These are phyloP conservation scores for Synergus gifuensis DNA, from an alignment of 2,888 invertebrate genomes.

Conservation along the genomic window DNA sequence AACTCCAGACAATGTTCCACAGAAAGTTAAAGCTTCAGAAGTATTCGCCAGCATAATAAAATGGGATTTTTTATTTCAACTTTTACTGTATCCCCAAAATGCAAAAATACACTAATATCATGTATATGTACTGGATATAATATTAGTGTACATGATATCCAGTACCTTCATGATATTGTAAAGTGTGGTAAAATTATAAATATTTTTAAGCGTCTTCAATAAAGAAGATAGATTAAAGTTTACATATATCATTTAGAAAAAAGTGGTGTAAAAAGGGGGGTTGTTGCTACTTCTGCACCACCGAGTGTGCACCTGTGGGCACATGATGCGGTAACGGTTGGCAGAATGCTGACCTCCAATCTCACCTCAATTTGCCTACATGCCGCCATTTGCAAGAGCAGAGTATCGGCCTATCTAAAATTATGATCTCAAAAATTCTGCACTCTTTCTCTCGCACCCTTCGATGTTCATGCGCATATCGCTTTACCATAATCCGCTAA, in stretches of 20 bases:
- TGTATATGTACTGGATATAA: too few relatives aligned
- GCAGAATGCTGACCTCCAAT: conserved; percentile 76
- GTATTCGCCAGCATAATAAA: neutral
- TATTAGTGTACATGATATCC: too few relatives aligned
- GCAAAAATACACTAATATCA: too few relatives aligned
- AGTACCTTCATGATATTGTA: too few relatives aligned
- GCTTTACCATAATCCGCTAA: conserved; percentile 69
- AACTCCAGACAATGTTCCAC: neutral
- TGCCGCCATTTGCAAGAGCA: conserved; percentile 71
- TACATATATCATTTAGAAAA: too few relatives aligned
- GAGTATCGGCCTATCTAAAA: conserved; percentile 74
- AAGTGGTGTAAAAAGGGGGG: neutral
- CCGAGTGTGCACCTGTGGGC: conserved; percentile 63
- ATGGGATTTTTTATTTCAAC: too few relatives aligned
- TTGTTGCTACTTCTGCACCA: conserved; percentile 57
- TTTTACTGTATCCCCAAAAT: too few relatives aligned
- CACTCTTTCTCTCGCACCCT: conserved; percentile 53
- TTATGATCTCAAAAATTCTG: conserved; percentile 75
- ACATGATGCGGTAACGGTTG: conserved; percentile 68
- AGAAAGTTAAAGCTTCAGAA: neutral
- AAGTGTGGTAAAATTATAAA: too few relatives aligned
- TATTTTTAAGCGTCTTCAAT: too few relatives aligned
- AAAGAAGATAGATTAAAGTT: too few relatives aligned
- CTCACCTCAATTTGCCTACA: conserved; percentile 78
- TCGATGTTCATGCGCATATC: conserved; percentile 61